These are phyloP conservation scores for Ceyx melanurus DNA, from an alignment of 2,113 vertebrate species.

Conservation along the genomic window DNA sequence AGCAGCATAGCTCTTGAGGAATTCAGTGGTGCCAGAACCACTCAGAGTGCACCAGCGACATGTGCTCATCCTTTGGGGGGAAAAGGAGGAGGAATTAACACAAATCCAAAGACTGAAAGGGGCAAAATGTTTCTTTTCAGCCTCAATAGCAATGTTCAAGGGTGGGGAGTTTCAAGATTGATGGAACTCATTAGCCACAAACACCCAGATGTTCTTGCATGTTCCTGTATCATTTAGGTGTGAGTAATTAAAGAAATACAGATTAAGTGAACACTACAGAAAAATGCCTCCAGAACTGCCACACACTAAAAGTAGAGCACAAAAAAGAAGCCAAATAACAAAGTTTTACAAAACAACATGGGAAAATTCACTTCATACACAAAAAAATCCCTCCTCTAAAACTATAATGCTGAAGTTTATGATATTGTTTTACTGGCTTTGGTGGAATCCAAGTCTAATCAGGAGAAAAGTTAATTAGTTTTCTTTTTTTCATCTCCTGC, in stretches of 20 bases:
- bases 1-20: slow-evolving; percentile 75
- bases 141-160: not conserved
- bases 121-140: not conserved
- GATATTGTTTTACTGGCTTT: not conserved
- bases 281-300: not conserved
- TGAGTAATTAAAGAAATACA: not conserved
- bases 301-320: not conserved
- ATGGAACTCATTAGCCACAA: not conserved
- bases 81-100: not conserved
- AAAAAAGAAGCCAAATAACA: not conserved
- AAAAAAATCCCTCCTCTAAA: not conserved
- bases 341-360: fast-evolving
- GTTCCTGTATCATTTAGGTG: fast-evolving
- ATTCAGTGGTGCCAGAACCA: slow-evolving; percentile 40
- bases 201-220: not conserved
- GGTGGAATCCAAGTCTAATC: not conserved
- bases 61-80: slow-evolving; percentile 79
- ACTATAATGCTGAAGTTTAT: not conserved
- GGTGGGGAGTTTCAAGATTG: not conserved
- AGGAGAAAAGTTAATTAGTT: not conserved
- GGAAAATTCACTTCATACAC: not conserved
- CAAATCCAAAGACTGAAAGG: not conserved
- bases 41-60: slow-evolving; percentile 84
- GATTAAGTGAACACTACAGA: not conserved
- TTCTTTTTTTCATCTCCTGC: not conserved